Percentiles rank a stretch among this genome's conserved stretches.
Evolutionary conservation across 2,888 invertebrate species (phyloP).

Genomic region (Parasteatoda lunata): DNA sequence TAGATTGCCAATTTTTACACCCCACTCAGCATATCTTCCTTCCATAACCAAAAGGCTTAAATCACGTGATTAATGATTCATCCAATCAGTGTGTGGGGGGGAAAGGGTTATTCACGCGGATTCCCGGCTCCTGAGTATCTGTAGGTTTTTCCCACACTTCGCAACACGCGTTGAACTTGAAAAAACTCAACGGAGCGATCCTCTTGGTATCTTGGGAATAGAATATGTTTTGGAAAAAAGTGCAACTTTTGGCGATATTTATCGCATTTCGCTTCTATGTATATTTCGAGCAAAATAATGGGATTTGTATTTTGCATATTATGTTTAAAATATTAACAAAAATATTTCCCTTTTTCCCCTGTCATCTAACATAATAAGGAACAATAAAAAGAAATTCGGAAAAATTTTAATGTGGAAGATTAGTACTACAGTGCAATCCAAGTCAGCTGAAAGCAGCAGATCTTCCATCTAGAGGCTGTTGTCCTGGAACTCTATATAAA

Average conservation of each 20-base stretch:
- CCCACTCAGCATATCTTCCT: background rate
- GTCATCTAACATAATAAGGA: no score
- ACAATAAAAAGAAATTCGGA: no score
- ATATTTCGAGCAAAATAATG: no score
- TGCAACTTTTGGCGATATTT: background rate
- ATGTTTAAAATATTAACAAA: no score
- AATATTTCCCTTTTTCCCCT: no score
- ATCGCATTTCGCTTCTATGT: background rate
- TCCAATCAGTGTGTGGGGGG: constrained; percentile 58
- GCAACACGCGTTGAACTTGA: constrained; percentile 60
- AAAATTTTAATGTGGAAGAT: no score
- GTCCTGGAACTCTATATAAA: no score
- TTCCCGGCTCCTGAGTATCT: constrained; percentile 22
- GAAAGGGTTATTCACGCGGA: constrained; percentile 68
- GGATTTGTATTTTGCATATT: no score
- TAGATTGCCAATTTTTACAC: background rate
- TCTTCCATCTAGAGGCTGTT: no score
- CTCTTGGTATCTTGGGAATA: constrained; percentile 50
- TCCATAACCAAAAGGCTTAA: constrained; percentile 33
- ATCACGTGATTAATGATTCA: constrained; percentile 66
- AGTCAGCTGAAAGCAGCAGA: no score
- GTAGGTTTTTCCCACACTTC: constrained; percentile 42
- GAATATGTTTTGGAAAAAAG: constrained; percentile 1
- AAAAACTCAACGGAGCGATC: constrained; percentile 14
- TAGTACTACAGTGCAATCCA: no score